phyloP scores from a whole-genome alignment of 2,888 invertebrate species.

The Odontomyia ornata region DNA sequence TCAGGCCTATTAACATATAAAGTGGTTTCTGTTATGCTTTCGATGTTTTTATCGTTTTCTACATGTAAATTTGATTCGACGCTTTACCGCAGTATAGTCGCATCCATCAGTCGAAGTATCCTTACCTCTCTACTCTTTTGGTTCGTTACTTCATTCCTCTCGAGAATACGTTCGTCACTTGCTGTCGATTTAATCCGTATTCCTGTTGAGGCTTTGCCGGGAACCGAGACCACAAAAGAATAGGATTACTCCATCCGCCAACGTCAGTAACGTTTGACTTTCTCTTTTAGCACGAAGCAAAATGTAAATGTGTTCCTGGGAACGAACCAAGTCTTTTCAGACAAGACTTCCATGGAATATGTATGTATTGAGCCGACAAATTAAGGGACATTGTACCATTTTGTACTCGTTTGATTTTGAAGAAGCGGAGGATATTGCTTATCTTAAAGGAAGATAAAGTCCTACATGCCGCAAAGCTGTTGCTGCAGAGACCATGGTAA shows the following conservation, averaged over 20 bases:
- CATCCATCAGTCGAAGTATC: conserved; percentile 30
- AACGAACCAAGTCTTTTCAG: neutral
- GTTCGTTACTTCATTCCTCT: neutral
- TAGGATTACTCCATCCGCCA: conserved; percentile 29
- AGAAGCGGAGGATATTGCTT: neutral
- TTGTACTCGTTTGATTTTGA: conserved; percentile 28
- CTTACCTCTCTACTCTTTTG: neutral
- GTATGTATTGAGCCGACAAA: conserved; percentile 37
- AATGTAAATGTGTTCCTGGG: neutral
- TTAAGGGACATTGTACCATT: conserved; percentile 35
- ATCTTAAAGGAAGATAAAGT: neutral
- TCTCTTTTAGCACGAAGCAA: neutral
- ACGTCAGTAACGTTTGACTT: conserved; percentile 22
- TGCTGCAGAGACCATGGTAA: neutral
- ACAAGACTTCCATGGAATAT: conserved; percentile 23
- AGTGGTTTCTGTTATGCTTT: conserved; percentile 50
- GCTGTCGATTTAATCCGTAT: conserved; percentile 24
- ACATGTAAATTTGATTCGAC: conserved; percentile 50
- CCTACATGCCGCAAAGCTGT: neutral
- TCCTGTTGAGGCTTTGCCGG: neutral
- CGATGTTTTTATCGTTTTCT: conserved; percentile 48
- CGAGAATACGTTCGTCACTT: conserved; percentile 15
- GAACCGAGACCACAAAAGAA: conserved; percentile 30
- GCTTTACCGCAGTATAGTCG: conserved; percentile 45
- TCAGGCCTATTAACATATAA: conserved; percentile 51